Conservation (phyloP, 1,140 invertebrate genomes). For the Arion vulgaris region DNA sequence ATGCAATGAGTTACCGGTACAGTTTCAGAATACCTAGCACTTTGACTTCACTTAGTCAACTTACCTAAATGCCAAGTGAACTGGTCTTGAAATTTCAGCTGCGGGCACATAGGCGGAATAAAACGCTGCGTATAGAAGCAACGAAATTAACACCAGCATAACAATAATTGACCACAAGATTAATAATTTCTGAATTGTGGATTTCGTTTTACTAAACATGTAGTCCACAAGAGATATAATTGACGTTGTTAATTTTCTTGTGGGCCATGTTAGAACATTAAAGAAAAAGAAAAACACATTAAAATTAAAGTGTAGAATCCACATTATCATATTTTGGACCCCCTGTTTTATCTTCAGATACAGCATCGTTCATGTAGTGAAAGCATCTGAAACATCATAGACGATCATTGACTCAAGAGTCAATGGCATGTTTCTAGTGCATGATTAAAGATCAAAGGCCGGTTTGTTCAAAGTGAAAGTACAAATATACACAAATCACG, state of each 20-base stretch:
- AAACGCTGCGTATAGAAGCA: conserved; percentile 25
- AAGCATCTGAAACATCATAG: no score
- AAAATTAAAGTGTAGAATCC: neutral
- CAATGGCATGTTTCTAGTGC: neutral
- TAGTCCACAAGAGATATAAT: conserved; percentile 8
- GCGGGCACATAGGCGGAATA: conserved; percentile 26
- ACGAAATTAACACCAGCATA: neutral
- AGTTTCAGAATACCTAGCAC: no score
- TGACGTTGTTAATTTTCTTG: neutral
- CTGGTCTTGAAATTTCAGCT: conserved; percentile 35
- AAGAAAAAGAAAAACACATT: neutral
- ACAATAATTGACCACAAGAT: neutral
- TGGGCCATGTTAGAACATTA: conserved; percentile 7
- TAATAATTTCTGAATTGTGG: conserved; percentile 18
- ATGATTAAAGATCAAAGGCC: neutral
- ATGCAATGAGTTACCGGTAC: no score
- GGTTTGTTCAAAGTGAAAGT: neutral
- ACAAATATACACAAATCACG: neutral
- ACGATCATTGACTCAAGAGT: no score
- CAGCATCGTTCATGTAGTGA: no score
- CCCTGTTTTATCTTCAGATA: neutral
- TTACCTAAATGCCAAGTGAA: conserved; percentile 31
- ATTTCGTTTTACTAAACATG: conserved; percentile 25
- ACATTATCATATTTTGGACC: neutral
- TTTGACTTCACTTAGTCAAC: no score